phyloP scores from a whole-genome alignment of 2,888 invertebrate genomes.

The Branchellion lobata region DNA sequence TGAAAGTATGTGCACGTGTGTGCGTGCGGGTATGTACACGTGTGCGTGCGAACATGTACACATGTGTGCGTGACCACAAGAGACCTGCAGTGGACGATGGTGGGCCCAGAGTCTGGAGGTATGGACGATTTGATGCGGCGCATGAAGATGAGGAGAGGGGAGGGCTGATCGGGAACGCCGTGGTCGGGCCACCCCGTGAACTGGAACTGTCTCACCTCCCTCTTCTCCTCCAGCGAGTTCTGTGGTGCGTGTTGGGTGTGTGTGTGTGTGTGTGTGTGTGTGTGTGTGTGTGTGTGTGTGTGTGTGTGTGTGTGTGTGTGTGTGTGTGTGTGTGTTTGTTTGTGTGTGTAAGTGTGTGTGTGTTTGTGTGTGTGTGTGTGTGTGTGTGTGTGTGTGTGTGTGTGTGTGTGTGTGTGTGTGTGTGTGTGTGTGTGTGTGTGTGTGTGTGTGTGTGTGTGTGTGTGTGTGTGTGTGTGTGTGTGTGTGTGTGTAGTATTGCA shows the following conservation, averaged over 20 bases:
- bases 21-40: neutral
- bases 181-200: conserved; percentile 99
- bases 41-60: neutral
- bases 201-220: conserved; percentile 94
- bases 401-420: no score
- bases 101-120: conserved; percentile 86
- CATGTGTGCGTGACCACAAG: neutral
- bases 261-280: no score
- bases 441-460: no score
- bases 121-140: conserved; percentile 76
- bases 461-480: no score
- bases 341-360: no score
- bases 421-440: no score
- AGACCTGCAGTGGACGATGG: conserved; percentile 83
- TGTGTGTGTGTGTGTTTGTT: no score
- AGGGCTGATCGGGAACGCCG: conserved; percentile 95
- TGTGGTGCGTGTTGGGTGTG: conserved; percentile 49
- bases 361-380: no score
- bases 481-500: no score
- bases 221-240: conserved; percentile 66
- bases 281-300: no score
- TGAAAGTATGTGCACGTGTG: neutral
- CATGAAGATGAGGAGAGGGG: conserved; percentile 94
- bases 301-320: no score
- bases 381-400: no score